Conservation (phyloP, 92 coral and sea anemone genomes). For the Chrysogorgia sp. region DNA sequence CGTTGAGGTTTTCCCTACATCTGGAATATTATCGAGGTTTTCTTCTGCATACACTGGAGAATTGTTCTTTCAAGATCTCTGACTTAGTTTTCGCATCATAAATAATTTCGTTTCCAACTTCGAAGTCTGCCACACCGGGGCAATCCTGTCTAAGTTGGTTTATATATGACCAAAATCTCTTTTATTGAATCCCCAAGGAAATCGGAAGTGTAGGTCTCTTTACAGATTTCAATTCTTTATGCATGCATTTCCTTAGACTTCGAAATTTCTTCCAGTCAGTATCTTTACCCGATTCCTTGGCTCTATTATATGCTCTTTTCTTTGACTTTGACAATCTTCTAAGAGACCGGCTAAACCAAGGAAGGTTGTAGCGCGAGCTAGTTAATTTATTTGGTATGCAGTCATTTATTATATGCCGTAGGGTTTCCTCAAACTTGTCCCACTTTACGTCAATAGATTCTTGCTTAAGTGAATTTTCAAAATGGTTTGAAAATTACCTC, state of each 20-base stretch:
- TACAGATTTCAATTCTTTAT: too few species aligned
- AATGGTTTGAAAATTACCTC: slow-evolving; percentile 3
- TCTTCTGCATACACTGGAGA: slow-evolving; percentile 40
- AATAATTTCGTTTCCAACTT: slow-evolving; percentile 45
- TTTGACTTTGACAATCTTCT: neutral
- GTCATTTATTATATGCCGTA: slow-evolving; percentile 54
- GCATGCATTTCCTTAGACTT: too few species aligned
- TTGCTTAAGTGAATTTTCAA: slow-evolving; percentile 15
- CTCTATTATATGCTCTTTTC: slow-evolving; percentile 34
- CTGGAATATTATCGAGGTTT: slow-evolving; percentile 37
- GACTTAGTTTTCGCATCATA: slow-evolving; percentile 32
- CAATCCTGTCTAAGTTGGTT: slow-evolving; percentile 49
- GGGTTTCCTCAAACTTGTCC: slow-evolving; percentile 42
- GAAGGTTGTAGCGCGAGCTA: too few species aligned
- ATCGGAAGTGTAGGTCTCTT: too few species aligned
- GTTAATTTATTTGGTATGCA: slow-evolving; percentile 57
- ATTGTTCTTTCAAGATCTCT: slow-evolving; percentile 43
- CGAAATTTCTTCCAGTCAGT: slow-evolving; percentile 13
- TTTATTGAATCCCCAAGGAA: too few species aligned
- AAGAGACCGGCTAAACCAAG: slow-evolving; percentile 53
- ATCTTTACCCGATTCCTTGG: slow-evolving; percentile 26
- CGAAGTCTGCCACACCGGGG: slow-evolving; percentile 57
- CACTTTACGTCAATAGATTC: slow-evolving; percentile 49
- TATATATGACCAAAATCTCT: slow-evolving; percentile 2
- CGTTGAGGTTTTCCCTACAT: slow-evolving; percentile 38